Evolutionary conservation across 2,113 vertebrate genomes (phyloP).

Genomic region (Paradoxurus hermaphroditus): DNA sequence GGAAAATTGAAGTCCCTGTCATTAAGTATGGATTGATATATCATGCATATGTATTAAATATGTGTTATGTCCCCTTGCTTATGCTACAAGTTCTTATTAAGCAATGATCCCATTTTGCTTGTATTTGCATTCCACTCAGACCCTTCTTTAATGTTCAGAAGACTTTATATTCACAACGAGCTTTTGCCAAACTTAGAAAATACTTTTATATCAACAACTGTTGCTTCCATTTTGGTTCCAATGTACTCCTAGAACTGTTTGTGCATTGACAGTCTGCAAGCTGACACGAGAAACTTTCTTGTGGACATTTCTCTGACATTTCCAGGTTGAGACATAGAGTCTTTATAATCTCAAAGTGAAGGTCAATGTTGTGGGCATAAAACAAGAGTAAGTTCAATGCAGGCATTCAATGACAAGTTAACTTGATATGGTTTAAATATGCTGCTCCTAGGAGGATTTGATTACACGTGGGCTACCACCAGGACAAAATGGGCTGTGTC

Average conservation of each 20-base stretch:
- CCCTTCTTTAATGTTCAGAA: not conserved
- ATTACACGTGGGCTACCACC: not conserved
- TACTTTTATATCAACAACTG: not conserved
- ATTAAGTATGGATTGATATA: not conserved
- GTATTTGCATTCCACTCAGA: not conserved
- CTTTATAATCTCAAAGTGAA: not conserved
- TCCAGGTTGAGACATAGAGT: not conserved
- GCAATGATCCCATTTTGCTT: not conserved
- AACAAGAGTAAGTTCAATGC: not conserved
- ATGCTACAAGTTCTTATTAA: not conserved
- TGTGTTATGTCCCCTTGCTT: not conserved
- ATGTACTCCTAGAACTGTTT: not conserved
- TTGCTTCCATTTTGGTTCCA: not conserved
- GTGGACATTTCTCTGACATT: not conserved
- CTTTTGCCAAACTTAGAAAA: not conserved
- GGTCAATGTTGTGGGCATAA: not conserved
- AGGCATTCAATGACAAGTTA: not conserved
- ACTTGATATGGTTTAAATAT: not conserved
- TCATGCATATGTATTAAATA: not conserved
- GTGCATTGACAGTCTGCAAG: not conserved
- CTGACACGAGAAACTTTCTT: not conserved
- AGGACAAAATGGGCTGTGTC: not conserved
- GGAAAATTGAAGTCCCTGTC: not conserved
- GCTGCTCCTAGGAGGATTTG: not conserved
- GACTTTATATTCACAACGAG: not conserved